Base-by-base conservation (phyloP, 1,140 invertebrate genomes). In the Diprion similis region DNA sequence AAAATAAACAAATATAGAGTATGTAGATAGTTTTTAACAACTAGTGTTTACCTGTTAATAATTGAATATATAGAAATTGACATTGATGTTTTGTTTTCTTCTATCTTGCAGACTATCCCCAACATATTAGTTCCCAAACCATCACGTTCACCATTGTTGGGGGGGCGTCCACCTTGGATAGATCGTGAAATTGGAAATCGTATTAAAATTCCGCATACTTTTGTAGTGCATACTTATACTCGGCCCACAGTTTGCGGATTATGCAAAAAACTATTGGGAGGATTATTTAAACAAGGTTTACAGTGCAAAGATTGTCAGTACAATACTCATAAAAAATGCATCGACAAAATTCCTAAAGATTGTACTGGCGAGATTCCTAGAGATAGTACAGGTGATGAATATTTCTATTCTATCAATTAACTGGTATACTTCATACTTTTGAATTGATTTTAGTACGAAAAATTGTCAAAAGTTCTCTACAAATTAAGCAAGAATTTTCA, bases 251-350 rank as follows among this genome's bases (percentile, higher is more conserved):
- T 99, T 13, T 99, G 98, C 86, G 95, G 98, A 79, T 91, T 94
- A 84, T 99, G 98, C 90, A 97, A 98, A 86, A 98, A 98, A 88
- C 90, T 99, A 78, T 90, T 99, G 24, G 95, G 96, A 80, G 98
- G 98, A 1, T 90, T 99, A 67, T 98, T 99, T 87, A 95, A 98
- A 83, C 98, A 99, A 89, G 97, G 98, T 66, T 87, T 98, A 72
- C 98, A 99, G 86, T 99, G 98, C 87, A 96, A 97, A 89, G 98
- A 99, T 90, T 99, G 98, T 85, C 97, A 97, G 85, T 99, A 97
- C 88, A 99, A 99, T 90, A 96, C 95, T 74, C 98, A 99, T 88
- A 97, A 98, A 85, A 99, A 99, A 88, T 99, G 98, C 88, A 91
- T 97, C 76, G 95, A 97, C 37, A 93, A 94, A 88, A 95, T 99